Evolutionary conservation across 2,113 vertebrate species (phyloP).

Genomic region (Solea senegalensis): DNA sequence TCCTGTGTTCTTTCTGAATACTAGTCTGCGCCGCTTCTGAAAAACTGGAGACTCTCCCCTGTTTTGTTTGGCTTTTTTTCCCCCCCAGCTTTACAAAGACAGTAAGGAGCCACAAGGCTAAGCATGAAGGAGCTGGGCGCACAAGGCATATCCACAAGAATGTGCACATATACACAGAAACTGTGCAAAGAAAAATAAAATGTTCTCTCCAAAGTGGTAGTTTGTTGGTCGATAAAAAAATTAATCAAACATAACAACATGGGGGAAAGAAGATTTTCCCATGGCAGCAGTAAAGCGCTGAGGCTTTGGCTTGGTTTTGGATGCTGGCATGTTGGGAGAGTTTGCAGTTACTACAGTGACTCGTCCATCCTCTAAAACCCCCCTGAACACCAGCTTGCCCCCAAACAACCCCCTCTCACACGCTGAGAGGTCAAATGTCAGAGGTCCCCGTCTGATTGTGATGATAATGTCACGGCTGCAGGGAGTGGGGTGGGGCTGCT

Average conservation of each 20-base stretch:
- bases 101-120: conserved; percentile 35
- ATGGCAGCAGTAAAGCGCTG: background rate
- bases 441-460: conserved; percentile 84
- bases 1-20: conserved; percentile 15
- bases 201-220: conserved; percentile 5
- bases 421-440: conserved; percentile 83
- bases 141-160: conserved; percentile 20
- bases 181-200: background rate
- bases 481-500: conserved; percentile 55
- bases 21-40: conserved; percentile 19
- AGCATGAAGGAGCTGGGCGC: conserved; percentile 5
- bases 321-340: conserved; percentile 26
- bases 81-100: conserved; percentile 16
- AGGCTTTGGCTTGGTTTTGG: background rate
- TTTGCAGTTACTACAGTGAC: conserved; percentile 59
- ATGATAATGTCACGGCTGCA: conserved; percentile 85
- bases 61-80: conserved; percentile 27
- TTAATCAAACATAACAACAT: background rate
- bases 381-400: conserved; percentile 55
- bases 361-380: conserved; percentile 48
- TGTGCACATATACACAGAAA: conserved; percentile 13
- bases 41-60: conserved; percentile 16
- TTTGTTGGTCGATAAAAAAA: conserved; percentile 14
- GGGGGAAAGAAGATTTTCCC: background rate
- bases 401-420: conserved; percentile 51